Evolutionary conservation across 2,113 vertebrate species (phyloP), one percentile per base, ranked within the genome.

Genomic region (Ifrita kowaldi): DNA sequence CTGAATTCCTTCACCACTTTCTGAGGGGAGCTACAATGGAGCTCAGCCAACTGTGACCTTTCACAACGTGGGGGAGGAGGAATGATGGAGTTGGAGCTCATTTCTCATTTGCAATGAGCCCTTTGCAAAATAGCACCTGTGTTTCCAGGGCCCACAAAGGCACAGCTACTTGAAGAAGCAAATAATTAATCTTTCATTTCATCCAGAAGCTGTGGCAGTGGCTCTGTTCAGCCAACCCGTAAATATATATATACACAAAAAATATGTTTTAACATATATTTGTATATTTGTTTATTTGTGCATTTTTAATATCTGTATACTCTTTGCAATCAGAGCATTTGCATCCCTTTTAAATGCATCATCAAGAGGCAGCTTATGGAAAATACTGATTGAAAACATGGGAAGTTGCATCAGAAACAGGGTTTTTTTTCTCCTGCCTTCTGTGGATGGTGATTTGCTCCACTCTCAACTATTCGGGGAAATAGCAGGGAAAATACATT

Each of bases 1-100:
- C 63, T 83, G 52, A 90, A 82, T 89, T 93, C 83, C 89, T 95
- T 94, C 69, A 28, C n/a, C 84, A 22, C 49, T 84, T 90, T 95
- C 56, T 73, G 82, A 90, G 88, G 42, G 46, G 85, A 82, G 76
- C 59, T 92, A 78, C 68, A 79, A 57, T 52, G 76, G 47, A 89
- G 60, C 63, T 53, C 60, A 79, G 83, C 62, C 84, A 86, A 16
- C 53, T 13, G 7, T 81, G 94, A 90, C 83, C 64, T 96, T 90
- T 75, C 53, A 47, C 30, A 28, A 3, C 1, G 1, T 67, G 53
- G 47, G 53, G 80, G 84, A 75, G 69, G 91, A 89, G 57, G 37
- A 10, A 16, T 0, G 3, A 35, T 37, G 49, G 65, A 64, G 22
- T 3, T 64, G 7, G 55, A 86, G 71, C 84, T 89, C 7, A 0